phyloP scores from a whole-genome alignment of 2,797 vertebrate species.

The Argya squamiceps region DNA sequence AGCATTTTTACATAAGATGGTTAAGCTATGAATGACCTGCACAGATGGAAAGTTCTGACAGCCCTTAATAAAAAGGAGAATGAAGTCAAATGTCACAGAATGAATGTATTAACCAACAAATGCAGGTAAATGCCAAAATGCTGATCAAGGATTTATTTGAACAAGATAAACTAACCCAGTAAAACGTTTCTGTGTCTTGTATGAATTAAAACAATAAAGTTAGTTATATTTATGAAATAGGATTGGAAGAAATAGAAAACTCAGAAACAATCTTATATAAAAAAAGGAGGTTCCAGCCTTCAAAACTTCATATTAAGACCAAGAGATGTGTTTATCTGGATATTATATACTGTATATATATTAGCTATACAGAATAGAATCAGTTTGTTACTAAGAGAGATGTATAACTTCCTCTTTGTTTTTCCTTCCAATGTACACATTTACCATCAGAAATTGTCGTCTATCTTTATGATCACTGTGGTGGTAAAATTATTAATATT shows the following conservation, averaged over 20 bases:
- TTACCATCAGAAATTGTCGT: not conserved
- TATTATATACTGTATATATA: not conserved
- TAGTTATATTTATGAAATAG: not conserved
- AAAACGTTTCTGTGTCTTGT: slow-evolving; percentile 11
- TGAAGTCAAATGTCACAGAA: not conserved
- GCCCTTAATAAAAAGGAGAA: slow-evolving; percentile 25
- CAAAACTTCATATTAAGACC: not conserved
- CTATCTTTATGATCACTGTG: not conserved
- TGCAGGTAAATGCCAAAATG: slow-evolving; percentile 10
- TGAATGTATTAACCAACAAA: slow-evolving; percentile 49
- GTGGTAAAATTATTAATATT: not conserved
- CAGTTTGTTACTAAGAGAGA: not conserved
- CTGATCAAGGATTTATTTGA: slow-evolving; percentile 21
- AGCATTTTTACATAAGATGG: not conserved
- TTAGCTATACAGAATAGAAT: not conserved
- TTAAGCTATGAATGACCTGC: not conserved
- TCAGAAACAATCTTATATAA: not conserved
- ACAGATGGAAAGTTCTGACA: not conserved
- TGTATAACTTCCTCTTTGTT: not conserved
- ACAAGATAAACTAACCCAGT: slow-evolving; percentile 11
- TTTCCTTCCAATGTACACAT: no score
- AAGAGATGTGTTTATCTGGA: not conserved
- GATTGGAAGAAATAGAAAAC: not conserved
- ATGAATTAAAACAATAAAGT: slow-evolving; percentile 31
- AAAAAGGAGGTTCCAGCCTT: not conserved